Base-by-base conservation (phyloP, 2,797 vertebrate species). In the Liparis tanakae region DNA sequence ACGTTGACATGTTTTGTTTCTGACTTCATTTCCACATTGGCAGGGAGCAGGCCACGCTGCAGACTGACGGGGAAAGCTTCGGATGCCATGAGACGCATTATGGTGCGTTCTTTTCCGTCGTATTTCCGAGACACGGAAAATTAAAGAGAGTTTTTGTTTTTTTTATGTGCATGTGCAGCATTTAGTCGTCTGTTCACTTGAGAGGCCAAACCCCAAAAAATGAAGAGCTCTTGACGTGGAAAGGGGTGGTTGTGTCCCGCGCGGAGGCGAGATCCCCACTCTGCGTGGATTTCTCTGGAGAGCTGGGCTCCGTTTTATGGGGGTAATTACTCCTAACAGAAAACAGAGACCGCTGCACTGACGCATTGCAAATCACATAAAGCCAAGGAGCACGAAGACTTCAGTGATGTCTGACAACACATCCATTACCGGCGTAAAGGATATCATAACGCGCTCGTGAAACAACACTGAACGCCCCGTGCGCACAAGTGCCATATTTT, bases 271-370 rank as follows among this genome's bases (percentile, higher is more conserved):
- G 60, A 80, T 78, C 72, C 67, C 63, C 63, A 76, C 60, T 78
- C 67, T 60, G 64, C 74, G 41, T 70, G 85, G 84, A 81, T 66
- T 79, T 82, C 71, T 83, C 70, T 79, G 78, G 67, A 74, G 85
- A 81, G 82, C 73, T 7, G 56, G 46, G 46, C 18, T 48, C 46
- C 18, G 30, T 44, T 43, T 87, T 93, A 92, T 89, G 83, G 83
- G 80, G 68, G 88, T 91, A 91, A 93, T 93, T 91, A 93, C 88
- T 79, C 84, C 54, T 94, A 94, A 94, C 89, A 87, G 78, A 93
- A 94, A 93, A 87, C 94, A 94, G 93, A 92, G 78, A 87, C 79
- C 84, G 79, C 87, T 82, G 87, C 78, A 83, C 88, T 90, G 89
- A 90, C 87, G 85, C 86, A 89, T 89, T 90, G 90, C 87, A 93